Evolutionary conservation across 2,888 invertebrate species (phyloP).

Genomic region (Meandrusa payeni): DNA sequence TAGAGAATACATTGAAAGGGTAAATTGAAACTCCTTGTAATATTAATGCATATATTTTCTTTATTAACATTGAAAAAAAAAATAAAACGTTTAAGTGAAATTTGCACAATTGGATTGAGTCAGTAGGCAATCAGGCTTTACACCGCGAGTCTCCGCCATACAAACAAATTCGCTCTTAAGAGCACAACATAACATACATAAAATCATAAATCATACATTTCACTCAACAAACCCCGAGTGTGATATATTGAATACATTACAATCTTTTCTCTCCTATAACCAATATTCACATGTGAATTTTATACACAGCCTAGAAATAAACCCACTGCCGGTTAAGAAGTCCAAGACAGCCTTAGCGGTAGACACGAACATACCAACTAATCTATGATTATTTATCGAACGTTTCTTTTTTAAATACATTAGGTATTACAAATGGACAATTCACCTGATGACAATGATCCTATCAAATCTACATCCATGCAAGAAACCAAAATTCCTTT

Average conservation of each 20-base stretch:
- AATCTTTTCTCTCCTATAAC: slow-evolving; percentile 55
- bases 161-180: slow-evolving; percentile 53
- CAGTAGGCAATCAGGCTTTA: slow-evolving; percentile 50
- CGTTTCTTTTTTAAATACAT: too few species aligned
- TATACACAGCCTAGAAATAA: slow-evolving; percentile 71
- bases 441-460: too few species aligned
- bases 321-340: slow-evolving; percentile 58
- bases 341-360: slow-evolving; percentile 41
- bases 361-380: background rate
- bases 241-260: slow-evolving; percentile 48
- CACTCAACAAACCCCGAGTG: slow-evolving; percentile 40
- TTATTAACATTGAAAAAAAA: slow-evolving; percentile 72
- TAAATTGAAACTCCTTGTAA: slow-evolving; percentile 35
- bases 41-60: slow-evolving; percentile 75
- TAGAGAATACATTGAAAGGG: too few species aligned
- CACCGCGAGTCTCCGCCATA: slow-evolving; percentile 49
- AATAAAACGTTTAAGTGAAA: slow-evolving; percentile 64
- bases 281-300: slow-evolving; percentile 60
- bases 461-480: too few species aligned
- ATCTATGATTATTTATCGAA: slow-evolving; percentile 3
- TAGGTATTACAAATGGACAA: too few species aligned
- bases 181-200: slow-evolving; percentile 57
- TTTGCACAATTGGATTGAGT: slow-evolving; percentile 68
- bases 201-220: slow-evolving; percentile 44
- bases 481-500: too few species aligned